Percentiles rank a stretch among this genome's conserved stretches.
phyloP scores from a whole-genome alignment of 2,888 invertebrate genomes.

The Rugalucina vietnamica region DNA sequence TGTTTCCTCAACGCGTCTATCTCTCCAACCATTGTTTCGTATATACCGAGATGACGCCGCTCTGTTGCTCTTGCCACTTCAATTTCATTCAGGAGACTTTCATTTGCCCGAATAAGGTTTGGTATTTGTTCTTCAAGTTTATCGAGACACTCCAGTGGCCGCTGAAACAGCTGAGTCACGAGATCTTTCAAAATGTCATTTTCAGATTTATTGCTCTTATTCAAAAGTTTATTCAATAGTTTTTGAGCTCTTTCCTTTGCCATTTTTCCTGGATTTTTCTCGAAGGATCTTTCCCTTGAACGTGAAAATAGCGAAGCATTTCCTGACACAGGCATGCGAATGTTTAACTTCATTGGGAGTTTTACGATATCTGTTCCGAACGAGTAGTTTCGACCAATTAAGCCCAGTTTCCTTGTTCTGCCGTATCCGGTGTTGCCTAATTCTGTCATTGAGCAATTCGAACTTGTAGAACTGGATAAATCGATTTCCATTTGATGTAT shows the following conservation, averaged over 20 bases:
- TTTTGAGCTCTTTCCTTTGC: constrained; percentile 59
- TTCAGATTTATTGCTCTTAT: constrained; percentile 10
- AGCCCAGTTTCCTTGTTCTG: neutral
- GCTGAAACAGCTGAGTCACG: constrained; percentile 54
- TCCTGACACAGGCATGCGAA: constrained; percentile 15
- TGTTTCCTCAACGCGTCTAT: constrained; percentile 65
- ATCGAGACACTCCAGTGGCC: constrained; percentile 54
- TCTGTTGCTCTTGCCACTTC: constrained; percentile 52
- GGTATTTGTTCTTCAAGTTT: constrained; percentile 59
- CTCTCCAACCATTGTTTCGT: constrained; percentile 63
- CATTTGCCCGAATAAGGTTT: constrained; percentile 68
- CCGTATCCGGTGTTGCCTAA: no score
- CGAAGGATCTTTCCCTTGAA: constrained; percentile 23
- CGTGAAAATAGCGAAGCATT: neutral
- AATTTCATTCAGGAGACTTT: constrained; percentile 66
- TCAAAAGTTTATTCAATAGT: constrained; percentile 41
- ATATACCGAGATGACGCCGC: constrained; percentile 46
- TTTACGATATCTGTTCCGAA: neutral
- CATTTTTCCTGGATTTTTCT: constrained; percentile 52
- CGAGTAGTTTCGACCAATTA: neutral
- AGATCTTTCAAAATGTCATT: constrained; percentile 39
- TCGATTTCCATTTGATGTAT: constrained; percentile 46
- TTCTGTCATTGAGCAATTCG: no score
- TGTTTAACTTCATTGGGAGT: neutral
- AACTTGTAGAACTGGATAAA: constrained; percentile 3